Conservation (phyloP, 2,797 vertebrate genomes). For the Anolis apletophallus region DNA sequence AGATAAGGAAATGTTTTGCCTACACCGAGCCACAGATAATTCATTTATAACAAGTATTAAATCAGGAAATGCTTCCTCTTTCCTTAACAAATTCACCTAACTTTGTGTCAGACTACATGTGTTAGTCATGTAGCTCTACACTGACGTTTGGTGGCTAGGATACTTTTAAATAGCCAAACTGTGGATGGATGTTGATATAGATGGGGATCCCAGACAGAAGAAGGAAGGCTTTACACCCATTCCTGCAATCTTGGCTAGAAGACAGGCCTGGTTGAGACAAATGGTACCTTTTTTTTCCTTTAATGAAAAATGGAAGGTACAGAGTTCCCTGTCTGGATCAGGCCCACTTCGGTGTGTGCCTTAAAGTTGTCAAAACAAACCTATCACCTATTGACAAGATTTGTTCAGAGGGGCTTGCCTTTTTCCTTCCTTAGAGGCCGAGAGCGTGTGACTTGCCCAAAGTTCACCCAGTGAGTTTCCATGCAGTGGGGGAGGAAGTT, state of each 20-base stretch:
- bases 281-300: too few species aligned
- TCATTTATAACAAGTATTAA: conserved; percentile 12
- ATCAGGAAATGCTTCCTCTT: conserved; percentile 12
- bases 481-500: too few species aligned
- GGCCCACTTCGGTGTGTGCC: not conserved
- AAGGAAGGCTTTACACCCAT: not conserved
- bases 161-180: not conserved
- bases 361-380: too few species aligned
- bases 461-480: too few species aligned
- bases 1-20: not conserved
- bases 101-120: not conserved
- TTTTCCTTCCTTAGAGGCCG: too few species aligned
- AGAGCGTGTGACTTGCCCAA: too few species aligned
- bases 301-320: not conserved
- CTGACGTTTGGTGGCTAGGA: not conserved
- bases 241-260: not conserved
- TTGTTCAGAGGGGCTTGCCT: too few species aligned
- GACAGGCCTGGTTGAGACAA: not conserved
- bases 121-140: conserved; percentile 3
- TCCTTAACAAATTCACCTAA: not conserved
- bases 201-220: not conserved
- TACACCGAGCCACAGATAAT: not conserved
- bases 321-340: not conserved
- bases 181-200: not conserved
- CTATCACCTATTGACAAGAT: too few species aligned